Conservation (phyloP, 2,888 invertebrate species). For the Apotomis capreana region DNA sequence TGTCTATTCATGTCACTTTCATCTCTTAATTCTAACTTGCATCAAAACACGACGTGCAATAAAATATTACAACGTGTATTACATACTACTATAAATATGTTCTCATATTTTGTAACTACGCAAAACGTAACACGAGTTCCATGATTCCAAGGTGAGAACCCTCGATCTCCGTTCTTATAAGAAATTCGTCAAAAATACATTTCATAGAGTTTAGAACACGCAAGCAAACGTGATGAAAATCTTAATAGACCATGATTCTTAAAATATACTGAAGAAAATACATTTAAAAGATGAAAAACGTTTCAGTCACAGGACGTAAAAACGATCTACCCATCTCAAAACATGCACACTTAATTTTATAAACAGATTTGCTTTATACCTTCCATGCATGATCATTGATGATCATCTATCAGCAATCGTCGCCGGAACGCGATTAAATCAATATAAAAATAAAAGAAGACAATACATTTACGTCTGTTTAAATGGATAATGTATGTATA, state of each 20-base stretch:
- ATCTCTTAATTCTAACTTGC: constrained; percentile 50
- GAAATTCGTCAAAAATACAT: constrained; percentile 32
- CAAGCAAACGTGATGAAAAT: constrained; percentile 33
- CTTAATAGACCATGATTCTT: constrained; percentile 30
- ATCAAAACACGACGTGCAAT: constrained; percentile 59
- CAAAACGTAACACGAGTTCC: constrained; percentile 28
- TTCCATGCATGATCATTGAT: constrained; percentile 1
- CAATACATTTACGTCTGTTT: constrained; percentile 24
- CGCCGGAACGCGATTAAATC: constrained; percentile 24
- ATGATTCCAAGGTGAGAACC: constrained; percentile 9
- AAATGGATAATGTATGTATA: constrained; percentile 51
- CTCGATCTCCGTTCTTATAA: constrained; percentile 17
- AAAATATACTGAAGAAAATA: constrained; percentile 25
- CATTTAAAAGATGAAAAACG: constrained; percentile 31
- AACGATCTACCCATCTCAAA: constrained; percentile 6
- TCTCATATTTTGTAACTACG: constrained; percentile 29
- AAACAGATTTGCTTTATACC: constrained; percentile 15
- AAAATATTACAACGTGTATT: constrained; percentile 53
- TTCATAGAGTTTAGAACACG: constrained; percentile 27
- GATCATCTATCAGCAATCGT: constrained; percentile 26
- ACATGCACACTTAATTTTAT: constrained; percentile 35
- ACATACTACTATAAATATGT: constrained; percentile 32
- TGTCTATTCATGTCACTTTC: constrained; percentile 38
- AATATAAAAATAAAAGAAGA: constrained; percentile 37
- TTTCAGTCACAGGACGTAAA: constrained; percentile 18